Conservation (phyloP, 2,797 vertebrate species). For the Syngnathus rostellatus region DNA sequence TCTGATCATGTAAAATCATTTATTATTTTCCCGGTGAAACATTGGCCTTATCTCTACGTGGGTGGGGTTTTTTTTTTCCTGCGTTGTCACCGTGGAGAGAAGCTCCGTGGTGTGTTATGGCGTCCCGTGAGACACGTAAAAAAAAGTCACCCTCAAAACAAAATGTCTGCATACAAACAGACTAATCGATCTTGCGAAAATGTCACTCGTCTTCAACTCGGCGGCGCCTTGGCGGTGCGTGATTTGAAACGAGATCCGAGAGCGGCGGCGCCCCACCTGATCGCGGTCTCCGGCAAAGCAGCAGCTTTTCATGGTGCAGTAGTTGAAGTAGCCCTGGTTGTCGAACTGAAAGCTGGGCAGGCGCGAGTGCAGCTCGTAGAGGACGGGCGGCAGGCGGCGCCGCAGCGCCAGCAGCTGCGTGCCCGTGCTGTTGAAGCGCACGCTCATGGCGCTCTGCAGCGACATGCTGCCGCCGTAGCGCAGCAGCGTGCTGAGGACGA, state of each 20-base stretch:
- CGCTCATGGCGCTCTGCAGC: conserved; percentile 97
- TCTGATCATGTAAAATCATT: neutral
- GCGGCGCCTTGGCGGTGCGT: neutral
- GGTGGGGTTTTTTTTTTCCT: neutral
- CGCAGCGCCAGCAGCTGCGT: conserved; percentile 91
- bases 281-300: conserved; percentile 96
- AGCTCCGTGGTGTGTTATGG: too few species aligned
- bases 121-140: neutral
- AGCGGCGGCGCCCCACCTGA: conserved; percentile 70
- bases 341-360: conserved; percentile 98
- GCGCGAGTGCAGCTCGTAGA: conserved; percentile 95
- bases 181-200: neutral
- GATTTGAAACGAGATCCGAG: neutral
- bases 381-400: conserved; percentile 88
- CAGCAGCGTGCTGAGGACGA: conserved; percentile 76
- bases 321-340: conserved; percentile 99
- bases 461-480: conserved; percentile 94
- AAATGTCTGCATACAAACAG: neutral
- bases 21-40: neutral
- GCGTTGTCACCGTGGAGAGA: too few species aligned
- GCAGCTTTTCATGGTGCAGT: conserved; percentile 99
- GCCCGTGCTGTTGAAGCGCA: conserved; percentile 94
- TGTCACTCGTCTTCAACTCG: too few species aligned
- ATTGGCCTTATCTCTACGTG: neutral
- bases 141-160: neutral